Evolutionary conservation across 1,140 invertebrate species (phyloP).

Genomic region (Capitella teleta): DNA sequence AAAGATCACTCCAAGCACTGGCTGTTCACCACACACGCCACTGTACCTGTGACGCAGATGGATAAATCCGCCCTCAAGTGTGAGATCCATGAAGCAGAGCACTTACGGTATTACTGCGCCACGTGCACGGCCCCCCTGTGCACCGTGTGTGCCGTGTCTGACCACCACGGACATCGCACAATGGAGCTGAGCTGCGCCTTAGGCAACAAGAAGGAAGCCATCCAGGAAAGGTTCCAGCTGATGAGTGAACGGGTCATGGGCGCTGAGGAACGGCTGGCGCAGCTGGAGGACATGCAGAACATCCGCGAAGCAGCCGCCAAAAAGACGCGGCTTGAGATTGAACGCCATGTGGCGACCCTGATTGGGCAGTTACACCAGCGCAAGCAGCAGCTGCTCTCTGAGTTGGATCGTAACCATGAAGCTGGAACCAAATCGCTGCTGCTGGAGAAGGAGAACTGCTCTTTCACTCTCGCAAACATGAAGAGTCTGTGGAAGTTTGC

Average conservation of each 20-base stretch:
- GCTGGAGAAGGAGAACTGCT: conserved; percentile 8
- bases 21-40: conserved; percentile 7
- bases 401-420: conserved; percentile 6
- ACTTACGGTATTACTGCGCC: conserved; percentile 11
- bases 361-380: conserved; percentile 5
- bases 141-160: conserved; percentile 11
- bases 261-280: conserved; percentile 3
- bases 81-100: conserved; percentile 8
- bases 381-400: conserved; percentile 4
- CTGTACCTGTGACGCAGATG: conserved; percentile 6
- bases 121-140: conserved; percentile 8
- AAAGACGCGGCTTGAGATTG: conserved; percentile 10
- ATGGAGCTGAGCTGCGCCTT: conserved; percentile 5
- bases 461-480: conserved; percentile 11
- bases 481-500: conserved; percentile 14
- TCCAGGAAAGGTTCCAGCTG: neutral
- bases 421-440: conserved; percentile 1
- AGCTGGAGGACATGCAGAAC: conserved; percentile 8
- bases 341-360: conserved; percentile 3
- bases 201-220: conserved; percentile 8
- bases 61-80: conserved; percentile 8
- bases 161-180: conserved; percentile 7
- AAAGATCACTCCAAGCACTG: conserved; percentile 3
- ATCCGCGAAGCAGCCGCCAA: conserved; percentile 8
- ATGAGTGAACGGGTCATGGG: conserved; percentile 10